Percentiles rank a stretch among this genome's conserved stretches.
These are phyloP conservation scores for Drosophila rubida DNA, from an alignment of 2,888 invertebrate species.

Conservation along the genomic window DNA sequence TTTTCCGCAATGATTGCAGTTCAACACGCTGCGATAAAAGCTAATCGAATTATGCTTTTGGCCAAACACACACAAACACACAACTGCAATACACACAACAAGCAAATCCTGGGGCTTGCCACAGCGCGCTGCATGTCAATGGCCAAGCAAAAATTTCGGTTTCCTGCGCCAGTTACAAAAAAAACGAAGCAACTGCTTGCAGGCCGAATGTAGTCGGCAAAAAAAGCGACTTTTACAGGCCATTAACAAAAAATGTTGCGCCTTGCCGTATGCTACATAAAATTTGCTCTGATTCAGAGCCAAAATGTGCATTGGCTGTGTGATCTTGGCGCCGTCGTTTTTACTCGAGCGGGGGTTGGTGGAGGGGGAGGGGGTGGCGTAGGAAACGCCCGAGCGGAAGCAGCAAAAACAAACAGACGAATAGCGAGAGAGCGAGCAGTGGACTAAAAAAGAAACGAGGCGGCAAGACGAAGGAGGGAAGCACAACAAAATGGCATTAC, in stretches of 20 bases:
- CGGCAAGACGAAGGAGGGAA: constrained; percentile 24
- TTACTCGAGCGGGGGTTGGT: no score
- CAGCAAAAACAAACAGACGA: constrained; percentile 71
- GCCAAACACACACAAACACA: constrained; percentile 45
- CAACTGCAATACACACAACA: constrained; percentile 36
- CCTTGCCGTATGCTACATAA: constrained; percentile 74
- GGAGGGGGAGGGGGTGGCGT: no score
- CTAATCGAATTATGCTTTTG: constrained; percentile 78
- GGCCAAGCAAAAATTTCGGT: constrained; percentile 43
- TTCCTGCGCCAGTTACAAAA: constrained; percentile 66
- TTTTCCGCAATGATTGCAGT: constrained; percentile 73
- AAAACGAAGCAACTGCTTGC: no score
- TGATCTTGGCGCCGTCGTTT: constrained; percentile 73
- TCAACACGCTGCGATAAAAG: constrained; percentile 75
- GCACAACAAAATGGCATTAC: constrained; percentile 51
- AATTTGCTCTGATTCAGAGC: constrained; percentile 56
- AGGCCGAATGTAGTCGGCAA: constrained; percentile 27
- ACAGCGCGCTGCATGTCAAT: constrained; percentile 62
- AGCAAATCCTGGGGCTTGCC: background rate
- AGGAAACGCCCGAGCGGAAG: constrained; percentile 55
- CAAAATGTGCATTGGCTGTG: constrained; percentile 70
- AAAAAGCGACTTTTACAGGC: constrained; percentile 69
- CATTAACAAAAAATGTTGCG: constrained; percentile 79
- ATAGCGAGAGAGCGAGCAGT: constrained; percentile 46
- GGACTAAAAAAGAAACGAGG: constrained; percentile 13